Base-by-base conservation (phyloP, 2,797 vertebrate genomes). In the Myiotriccus ornatus region DNA sequence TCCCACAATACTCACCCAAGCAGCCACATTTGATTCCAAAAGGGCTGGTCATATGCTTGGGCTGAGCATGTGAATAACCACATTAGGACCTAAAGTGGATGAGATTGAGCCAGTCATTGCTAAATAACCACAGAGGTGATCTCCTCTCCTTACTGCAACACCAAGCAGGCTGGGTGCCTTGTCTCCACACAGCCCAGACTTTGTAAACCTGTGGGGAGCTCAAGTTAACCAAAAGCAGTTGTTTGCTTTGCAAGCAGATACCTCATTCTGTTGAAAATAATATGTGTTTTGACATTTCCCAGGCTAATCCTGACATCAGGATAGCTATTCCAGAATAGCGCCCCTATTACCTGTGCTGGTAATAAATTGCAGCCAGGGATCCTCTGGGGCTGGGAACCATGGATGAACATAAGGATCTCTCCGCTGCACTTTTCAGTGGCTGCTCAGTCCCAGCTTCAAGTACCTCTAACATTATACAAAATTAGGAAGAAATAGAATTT, bases 351-450 rank as follows among this genome's bases (percentile, higher is more conserved):
- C 87, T 32, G 64, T 7, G 1, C n/a, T 74, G n/a, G n/a, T n/a
- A n/a, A n/a, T n/a, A n/a, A n/a, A n/a, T n/a, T n/a, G 27, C 52
- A 68, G 56, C 16, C 8, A 1, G 68, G 32, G 28, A 53, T 69
- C n/a, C 77, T 0, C 0, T 0, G 1, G 44, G 62, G 34, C 24
- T 34, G 15, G 70, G 55, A 85, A 65, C 23, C 34, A 78, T 16
- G 34, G 84, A 57, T 56, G 49, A 68, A 53, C 8, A 15, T 2
- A 37, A 0, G 1, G 59, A 78, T 12, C 57, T 44, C 41, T 49
- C 53, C 19, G 18, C 41, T 44, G 56, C 41, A 47, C 34, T 35
- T 27, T 32, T 10, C 59, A n/a, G 22, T 21, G 32, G 22, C 50
- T 82, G 59, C 84, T 75, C 46, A 76, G 53, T 16, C 63, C 52